Percentiles rank a stretch among this genome's conserved stretches.
These are phyloP conservation scores for Drosophila borealis DNA, from an alignment of 2,888 invertebrate species.

Conservation along the genomic window DNA sequence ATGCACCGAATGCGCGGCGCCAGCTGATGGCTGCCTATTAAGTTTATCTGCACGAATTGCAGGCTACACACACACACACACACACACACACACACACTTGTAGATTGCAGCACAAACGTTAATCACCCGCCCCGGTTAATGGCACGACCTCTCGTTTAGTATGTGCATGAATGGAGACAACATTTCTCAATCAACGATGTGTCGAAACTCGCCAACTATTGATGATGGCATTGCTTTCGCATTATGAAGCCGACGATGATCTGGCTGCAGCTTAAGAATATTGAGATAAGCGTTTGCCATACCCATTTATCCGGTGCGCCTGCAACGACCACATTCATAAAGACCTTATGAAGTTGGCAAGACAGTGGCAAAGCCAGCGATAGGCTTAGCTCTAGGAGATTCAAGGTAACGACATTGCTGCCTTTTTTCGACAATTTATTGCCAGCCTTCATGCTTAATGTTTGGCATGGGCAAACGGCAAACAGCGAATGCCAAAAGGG, in stretches of 20 bases:
- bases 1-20: conserved; percentile 46
- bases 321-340: conserved; percentile 39
- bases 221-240: conserved; percentile 57
- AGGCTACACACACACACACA: conserved; percentile 20
- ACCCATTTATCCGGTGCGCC: conserved; percentile 45
- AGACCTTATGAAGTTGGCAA: conserved; percentile 53
- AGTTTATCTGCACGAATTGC: conserved; percentile 73
- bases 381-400: conserved; percentile 60
- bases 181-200: conserved; percentile 16
- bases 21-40: conserved; percentile 68
- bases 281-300: conserved; percentile 68
- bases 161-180: not conserved
- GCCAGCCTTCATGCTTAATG: conserved; percentile 63
- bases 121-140: conserved; percentile 52
- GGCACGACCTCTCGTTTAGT: not conserved
- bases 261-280: conserved; percentile 40
- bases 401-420: conserved; percentile 76
- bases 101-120: conserved; percentile 41
- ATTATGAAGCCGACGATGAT: conserved; percentile 21
- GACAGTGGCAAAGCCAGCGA: conserved; percentile 40
- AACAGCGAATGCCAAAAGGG: not conserved
- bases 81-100: conserved; percentile 9
- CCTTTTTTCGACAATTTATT: conserved; percentile 64
- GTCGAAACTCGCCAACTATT: conserved; percentile 51
- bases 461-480: conserved; percentile 6